Evolutionary conservation across 2,797 vertebrate species (phyloP), one percentile per base, ranked within the genome.

Genomic region (Vireo griseus): DNA sequence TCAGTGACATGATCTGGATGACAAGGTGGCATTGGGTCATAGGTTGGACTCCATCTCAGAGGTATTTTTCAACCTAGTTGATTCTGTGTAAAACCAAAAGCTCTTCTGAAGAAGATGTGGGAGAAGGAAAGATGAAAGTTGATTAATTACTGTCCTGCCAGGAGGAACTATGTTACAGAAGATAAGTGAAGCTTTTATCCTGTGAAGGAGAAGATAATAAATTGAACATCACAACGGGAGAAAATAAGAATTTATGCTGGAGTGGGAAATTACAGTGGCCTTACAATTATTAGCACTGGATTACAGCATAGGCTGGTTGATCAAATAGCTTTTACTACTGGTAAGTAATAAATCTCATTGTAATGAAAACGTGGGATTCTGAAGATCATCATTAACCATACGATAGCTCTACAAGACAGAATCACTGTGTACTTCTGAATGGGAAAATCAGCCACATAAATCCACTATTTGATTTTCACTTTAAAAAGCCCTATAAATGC

Each of bases 401-500:
- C 1, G 0, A 88, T 13, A 63, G 58, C 69, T 59, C 86, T 90
- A 84, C 58, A 33, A 11, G 55, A 72, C 59, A 81, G 59, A 76
- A 91, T 76, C 71, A 13, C 48, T 31, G 25, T 0, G 0, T n/a
- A 47, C 25, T 92, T 92, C 66, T 82, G 55, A 94, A 90, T 54
- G 31, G 37, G 45, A 95, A 88, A 91, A 90, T 75, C 69, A 86
- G 58, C 47, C 82, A 69, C 31, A 71, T 86, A 91, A 91, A 96
- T 94, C 85, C 85, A 59, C 55, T 80, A 6, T 67, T 86, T 84
- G 80, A 81, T 95, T 94, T 94, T 37, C 76, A 91, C 76, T 95
- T 91, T 16, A 74, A 91, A 96, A 96, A 94, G 5, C 22, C 35
- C 76, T 94, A 67, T 92, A 94, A 94, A 96, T 96, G 92, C 76